phyloP scores from a whole-genome alignment of 2,113 vertebrate species.

The Podarcis muralis region DNA sequence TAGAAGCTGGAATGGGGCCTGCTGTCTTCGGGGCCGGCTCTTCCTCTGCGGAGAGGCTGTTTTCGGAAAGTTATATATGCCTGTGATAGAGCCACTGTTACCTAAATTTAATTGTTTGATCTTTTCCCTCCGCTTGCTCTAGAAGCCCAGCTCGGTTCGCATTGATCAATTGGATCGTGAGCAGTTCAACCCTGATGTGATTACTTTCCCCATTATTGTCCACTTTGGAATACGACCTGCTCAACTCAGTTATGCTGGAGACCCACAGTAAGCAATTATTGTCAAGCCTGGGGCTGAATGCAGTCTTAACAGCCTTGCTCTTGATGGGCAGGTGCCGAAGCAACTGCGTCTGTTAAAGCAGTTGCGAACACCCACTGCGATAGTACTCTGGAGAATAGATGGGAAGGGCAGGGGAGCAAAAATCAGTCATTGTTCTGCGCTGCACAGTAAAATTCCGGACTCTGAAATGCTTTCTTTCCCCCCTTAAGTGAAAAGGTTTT shows the following conservation, averaged over 20 bases:
- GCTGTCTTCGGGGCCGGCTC: background rate
- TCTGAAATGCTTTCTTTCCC: background rate
- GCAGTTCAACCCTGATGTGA: conserved; percentile 97
- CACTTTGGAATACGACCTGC: conserved; percentile 98
- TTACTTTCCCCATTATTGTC: conserved; percentile 98
- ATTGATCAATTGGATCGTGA: conserved; percentile 98
- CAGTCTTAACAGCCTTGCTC: background rate
- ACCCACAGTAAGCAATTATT: conserved; percentile 93
- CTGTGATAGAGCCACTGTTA: conserved; percentile 19
- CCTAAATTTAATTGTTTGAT: conserved; percentile 40
- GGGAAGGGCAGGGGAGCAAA: too few species aligned
- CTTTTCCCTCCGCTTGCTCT: conserved; percentile 39
- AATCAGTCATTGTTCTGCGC: background rate
- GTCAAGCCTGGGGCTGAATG: conserved; percentile 49
- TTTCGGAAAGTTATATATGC: background rate
- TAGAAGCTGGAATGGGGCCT: too few species aligned
- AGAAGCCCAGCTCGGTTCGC: conserved; percentile 99
- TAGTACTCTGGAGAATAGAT: background rate
- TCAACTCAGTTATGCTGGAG: conserved; percentile 98
- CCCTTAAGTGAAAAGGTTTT: background rate
- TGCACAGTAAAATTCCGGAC: background rate
- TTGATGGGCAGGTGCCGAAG: conserved; percentile 4
- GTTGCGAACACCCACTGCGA: fast-evolving
- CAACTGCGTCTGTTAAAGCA: background rate
- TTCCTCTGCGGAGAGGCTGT: background rate